Base-by-base conservation (phyloP, 2,888 invertebrate species). In the Acleris emargana region DNA sequence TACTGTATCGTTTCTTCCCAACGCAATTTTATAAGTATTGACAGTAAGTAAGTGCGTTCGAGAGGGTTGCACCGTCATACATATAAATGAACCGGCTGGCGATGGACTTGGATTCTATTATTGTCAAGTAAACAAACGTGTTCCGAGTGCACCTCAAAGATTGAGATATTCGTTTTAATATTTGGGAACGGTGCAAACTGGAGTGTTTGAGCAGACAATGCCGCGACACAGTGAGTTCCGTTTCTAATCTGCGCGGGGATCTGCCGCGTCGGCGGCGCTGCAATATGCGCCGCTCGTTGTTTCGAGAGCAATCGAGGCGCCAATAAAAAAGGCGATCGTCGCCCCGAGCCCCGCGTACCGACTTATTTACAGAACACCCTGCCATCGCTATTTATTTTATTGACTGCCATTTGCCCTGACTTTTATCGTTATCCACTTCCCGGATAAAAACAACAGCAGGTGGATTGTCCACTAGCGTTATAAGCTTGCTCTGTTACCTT, bases 311-410 rank as follows among this genome's bases (percentile, higher is more conserved):
- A 93, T 93, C 88, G 89, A 89, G 90, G 90, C 91, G 89, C 87
- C 93, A 92, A 93, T 93, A 93, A 93, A 93, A 93, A 92, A 93
- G 89, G 80, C 91, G 91, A 92, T 90, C 90, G 90, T 86, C 89
- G 87, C 91, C 90, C 88, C 84, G 88, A 86, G 83, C 84, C 80
- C 79, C 58, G 58, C 62, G 80, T 82, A 83, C 83, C 87, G 84
- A 91, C 91, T 91, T 92, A 92, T 92, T 92, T 92, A 92, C 92
- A 91, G 91, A 91, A 90, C 88, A 90, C 91, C 90, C 90, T 86
- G 88, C 89, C 87, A 81, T 84, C 76, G 89, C 91, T 92, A 92
- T 92, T 92, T 92, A 92, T 92, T 92, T 92, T 92, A 92, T 92
- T 91, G 92, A 90, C 91, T 89, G 87, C 90, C 91, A 89, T 92